These are phyloP conservation scores for Ethmia dodecea DNA, from an alignment of 2,888 invertebrate genomes.

Conservation along the genomic window DNA sequence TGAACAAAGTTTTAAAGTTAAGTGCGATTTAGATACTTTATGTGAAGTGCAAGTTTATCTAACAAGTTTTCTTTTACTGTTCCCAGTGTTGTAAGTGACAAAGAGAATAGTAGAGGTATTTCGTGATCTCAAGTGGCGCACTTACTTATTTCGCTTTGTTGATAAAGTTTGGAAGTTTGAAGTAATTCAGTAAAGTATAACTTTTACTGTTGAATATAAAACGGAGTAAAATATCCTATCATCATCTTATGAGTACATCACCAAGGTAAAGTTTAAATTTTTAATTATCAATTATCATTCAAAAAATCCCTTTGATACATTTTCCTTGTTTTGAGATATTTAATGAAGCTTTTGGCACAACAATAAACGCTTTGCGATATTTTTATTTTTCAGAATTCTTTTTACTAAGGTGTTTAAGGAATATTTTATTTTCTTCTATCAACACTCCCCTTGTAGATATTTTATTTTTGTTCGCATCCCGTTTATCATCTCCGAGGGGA, in stretches of 20 bases:
- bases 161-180: slow-evolving; percentile 28
- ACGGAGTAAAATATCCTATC: neutral
- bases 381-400: slow-evolving; percentile 3
- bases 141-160: slow-evolving; percentile 33
- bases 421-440: slow-evolving; percentile 11
- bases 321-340: slow-evolving; percentile 2
- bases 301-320: no score
- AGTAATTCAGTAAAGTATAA: slow-evolving; percentile 36
- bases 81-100: slow-evolving; percentile 38
- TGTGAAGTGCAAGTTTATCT: slow-evolving; percentile 57
- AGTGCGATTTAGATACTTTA: slow-evolving; percentile 31
- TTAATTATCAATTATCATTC: no score
- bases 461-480: slow-evolving; percentile 14
- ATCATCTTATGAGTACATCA: no score
- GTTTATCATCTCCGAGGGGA: slow-evolving; percentile 13
- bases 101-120: slow-evolving; percentile 26
- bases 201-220: slow-evolving; percentile 23
- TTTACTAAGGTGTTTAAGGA: slow-evolving; percentile 10
- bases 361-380: slow-evolving; percentile 4
- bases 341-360: slow-evolving; percentile 1
- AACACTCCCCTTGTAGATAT: slow-evolving; percentile 8
- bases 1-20: slow-evolving; percentile 22
- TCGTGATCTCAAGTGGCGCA: slow-evolving; percentile 39
- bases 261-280: no score
- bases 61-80: slow-evolving; percentile 36